These are phyloP conservation scores for Machaerirhynchus nigripectus DNA, from an alignment of 2,113 vertebrate species.

Conservation along the genomic window DNA sequence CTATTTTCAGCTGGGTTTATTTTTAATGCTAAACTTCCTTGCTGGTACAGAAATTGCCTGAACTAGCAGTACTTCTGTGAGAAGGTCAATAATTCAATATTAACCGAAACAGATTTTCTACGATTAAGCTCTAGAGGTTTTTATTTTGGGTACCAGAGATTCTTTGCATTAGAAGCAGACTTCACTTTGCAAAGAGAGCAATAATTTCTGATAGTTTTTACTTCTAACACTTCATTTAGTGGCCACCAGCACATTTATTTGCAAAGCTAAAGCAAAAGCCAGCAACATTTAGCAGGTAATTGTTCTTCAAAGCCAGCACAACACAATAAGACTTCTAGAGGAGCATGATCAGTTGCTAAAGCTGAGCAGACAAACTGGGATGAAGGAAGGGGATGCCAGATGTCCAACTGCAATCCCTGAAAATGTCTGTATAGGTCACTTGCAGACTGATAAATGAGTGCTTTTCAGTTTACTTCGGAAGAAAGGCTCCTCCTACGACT, in stretches of 20 bases:
- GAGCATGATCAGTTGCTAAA: not conserved
- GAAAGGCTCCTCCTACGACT: not conserved
- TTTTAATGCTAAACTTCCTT: not conserved
- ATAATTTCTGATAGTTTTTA: conserved; percentile 2
- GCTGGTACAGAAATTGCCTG: not conserved
- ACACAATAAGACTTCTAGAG: not conserved
- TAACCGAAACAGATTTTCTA: not conserved
- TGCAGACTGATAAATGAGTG: not conserved
- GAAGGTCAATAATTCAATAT: conserved; percentile 36
- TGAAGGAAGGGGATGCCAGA: not conserved
- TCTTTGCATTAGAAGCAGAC: not conserved
- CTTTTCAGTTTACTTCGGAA: not conserved
- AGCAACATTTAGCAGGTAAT: not conserved
- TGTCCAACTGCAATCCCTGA: not conserved
- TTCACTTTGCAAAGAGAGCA: not conserved
- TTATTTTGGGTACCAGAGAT: not conserved
- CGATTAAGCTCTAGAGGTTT: not conserved
- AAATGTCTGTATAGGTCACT: not conserved
- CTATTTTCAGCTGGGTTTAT: not conserved
- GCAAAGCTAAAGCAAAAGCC: not conserved
- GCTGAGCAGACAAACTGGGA: not conserved
- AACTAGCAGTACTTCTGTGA: not conserved
- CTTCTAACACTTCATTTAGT: not conserved
- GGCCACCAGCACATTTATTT: not conserved
- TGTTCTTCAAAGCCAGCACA: not conserved